Conservation (phyloP, 2,113 vertebrate species). For the Misgurnus anguillicaudatus region DNA sequence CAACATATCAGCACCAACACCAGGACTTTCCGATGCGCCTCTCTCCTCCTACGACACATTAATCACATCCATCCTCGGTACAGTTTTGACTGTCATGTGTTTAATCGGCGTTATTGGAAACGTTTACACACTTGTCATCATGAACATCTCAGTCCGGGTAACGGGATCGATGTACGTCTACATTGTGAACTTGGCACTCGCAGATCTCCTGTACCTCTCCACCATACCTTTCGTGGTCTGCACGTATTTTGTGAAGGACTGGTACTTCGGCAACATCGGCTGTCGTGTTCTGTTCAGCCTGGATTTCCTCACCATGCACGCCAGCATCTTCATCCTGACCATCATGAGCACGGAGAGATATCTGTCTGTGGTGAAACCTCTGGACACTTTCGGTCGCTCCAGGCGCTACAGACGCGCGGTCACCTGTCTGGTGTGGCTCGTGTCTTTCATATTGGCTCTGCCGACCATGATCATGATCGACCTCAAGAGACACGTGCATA, state of each 20-base stretch:
- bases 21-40: slow-evolving; percentile 12
- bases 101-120: slow-evolving; percentile 58
- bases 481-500: slow-evolving; percentile 39
- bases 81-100: slow-evolving; percentile 56
- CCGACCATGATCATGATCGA: slow-evolving; percentile 65
- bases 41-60: slow-evolving; percentile 44
- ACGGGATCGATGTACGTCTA: slow-evolving; percentile 61
- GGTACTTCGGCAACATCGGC: slow-evolving; percentile 61
- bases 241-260: slow-evolving; percentile 60
- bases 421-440: slow-evolving; percentile 55
- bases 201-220: slow-evolving; percentile 61
- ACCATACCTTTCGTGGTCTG: slow-evolving; percentile 64
- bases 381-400: slow-evolving; percentile 58
- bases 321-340: slow-evolving; percentile 65
- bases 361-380: slow-evolving; percentile 58
- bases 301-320: slow-evolving; percentile 63
- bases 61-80: slow-evolving; percentile 57
- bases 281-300: slow-evolving; percentile 62
- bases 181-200: slow-evolving; percentile 61
- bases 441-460: slow-evolving; percentile 56
- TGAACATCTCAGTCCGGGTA: slow-evolving; percentile 57
- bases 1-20: slow-evolving; percentile 40
- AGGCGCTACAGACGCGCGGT: slow-evolving; percentile 54
- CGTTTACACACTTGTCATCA: slow-evolving; percentile 58
- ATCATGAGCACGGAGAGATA: slow-evolving; percentile 64